phyloP scores from a whole-genome alignment of 2,113 vertebrate genomes.

The Myxocyprinus asiaticus region DNA sequence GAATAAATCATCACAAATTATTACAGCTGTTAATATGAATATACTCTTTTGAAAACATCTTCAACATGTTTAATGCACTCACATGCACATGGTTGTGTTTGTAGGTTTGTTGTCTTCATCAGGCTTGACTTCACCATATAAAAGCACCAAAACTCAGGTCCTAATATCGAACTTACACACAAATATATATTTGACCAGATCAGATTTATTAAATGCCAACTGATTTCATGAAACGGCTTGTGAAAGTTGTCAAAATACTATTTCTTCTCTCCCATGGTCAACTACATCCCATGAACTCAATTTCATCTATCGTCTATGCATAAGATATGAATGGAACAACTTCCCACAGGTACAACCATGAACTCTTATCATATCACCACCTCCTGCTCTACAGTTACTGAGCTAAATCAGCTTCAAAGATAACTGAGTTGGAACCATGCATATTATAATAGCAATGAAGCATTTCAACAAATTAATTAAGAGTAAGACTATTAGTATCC shows the following conservation, averaged over 20 bases:
- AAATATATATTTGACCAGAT: no score
- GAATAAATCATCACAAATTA: neutral
- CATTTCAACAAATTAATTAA: neutral
- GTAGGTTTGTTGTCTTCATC: no score
- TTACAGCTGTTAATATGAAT: neutral
- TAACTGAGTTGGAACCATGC: neutral
- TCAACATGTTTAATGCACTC: no score
- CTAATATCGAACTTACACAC: no score
- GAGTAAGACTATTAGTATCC: neutral
- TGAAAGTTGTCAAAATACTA: neutral
- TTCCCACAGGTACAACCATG: constrained; percentile 17
- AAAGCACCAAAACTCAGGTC: no score
- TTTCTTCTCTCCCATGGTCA: neutral
- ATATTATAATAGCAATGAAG: neutral
- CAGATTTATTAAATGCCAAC: no score
- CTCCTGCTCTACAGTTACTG: neutral
- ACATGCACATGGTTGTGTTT: no score
- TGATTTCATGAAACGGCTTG: neutral
- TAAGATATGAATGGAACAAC: constrained; percentile 9
- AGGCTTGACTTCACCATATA: no score
- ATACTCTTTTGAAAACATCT: no score
- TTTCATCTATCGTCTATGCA: constrained; percentile 1
- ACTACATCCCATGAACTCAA: neutral
- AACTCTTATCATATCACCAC: constrained; percentile 5
- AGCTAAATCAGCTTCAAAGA: constrained; percentile 4